A percentile compares a stretch with the other conserved stretches of the same genome.
These are phyloP conservation scores for Drosophila anomelani DNA, from an alignment of 2,888 invertebrate species.

Conservation along the genomic window DNA sequence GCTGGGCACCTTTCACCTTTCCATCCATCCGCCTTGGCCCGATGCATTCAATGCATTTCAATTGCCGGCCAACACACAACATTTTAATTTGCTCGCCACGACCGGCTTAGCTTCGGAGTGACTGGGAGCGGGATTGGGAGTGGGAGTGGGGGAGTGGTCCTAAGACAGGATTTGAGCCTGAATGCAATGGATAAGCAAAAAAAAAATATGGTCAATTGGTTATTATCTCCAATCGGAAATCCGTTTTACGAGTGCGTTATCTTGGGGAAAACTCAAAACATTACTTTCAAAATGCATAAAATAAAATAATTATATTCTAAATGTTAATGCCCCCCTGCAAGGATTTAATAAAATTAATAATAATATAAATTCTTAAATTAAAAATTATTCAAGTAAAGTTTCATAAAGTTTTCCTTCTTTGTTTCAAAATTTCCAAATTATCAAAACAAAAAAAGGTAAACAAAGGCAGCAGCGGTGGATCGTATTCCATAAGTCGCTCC, in stretches of 20 bases:
- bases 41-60: constrained; percentile 51
- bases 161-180: constrained; percentile 30
- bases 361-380: no score
- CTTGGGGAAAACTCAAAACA: background rate
- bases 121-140: background rate
- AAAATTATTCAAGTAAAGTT: no score
- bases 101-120: constrained; percentile 52
- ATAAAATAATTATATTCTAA: background rate
- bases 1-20: constrained; percentile 36
- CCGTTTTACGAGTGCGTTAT: background rate
- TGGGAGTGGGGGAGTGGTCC: background rate
- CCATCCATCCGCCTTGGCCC: constrained; percentile 11
- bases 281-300: no score
- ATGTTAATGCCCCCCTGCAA: no score
- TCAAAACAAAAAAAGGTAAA: no score
- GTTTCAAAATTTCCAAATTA: no score
- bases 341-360: no score
- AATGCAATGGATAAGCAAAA: constrained; percentile 60
- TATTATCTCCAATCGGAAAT: constrained; percentile 8
- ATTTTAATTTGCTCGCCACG: constrained; percentile 45
- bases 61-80: constrained; percentile 35
- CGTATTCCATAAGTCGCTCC: no score
- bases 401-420: no score
- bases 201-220: constrained; percentile 22
- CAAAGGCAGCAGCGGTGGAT: no score